These are phyloP conservation scores for Lydus trimaculatus DNA, from an alignment of 2,888 invertebrate species.

Conservation along the genomic window DNA sequence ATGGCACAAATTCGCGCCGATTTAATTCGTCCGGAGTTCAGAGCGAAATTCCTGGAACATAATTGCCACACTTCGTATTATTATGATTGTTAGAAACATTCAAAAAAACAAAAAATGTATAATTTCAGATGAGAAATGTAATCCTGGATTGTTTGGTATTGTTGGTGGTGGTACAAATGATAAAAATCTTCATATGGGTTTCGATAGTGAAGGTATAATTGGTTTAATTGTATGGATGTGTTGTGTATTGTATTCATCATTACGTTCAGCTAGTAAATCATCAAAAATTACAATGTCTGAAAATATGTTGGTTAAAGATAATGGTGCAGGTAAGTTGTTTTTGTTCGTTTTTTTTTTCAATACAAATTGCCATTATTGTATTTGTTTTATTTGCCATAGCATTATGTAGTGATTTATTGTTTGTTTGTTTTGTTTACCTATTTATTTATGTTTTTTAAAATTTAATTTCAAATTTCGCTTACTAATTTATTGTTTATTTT, in stretches of 20 bases:
- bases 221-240: slow-evolving; percentile 93
- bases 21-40: no score
- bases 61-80: no score
- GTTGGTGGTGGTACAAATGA: slow-evolving; percentile 51
- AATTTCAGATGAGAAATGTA: slow-evolving; percentile 72
- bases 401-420: slow-evolving; percentile 47
- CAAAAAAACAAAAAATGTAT: background rate
- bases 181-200: slow-evolving; percentile 63
- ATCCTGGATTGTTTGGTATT: slow-evolving; percentile 72
- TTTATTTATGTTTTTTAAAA: no score
- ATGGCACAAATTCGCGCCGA: no score
- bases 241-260: slow-evolving; percentile 95
- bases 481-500: slow-evolving; percentile 42
- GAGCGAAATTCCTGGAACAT: no score
- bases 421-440: slow-evolving; percentile 14
- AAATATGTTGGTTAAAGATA: slow-evolving; percentile 77
- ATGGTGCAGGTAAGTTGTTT: slow-evolving; percentile 67
- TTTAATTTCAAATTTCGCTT: background rate
- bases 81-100: no score
- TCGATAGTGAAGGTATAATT: slow-evolving; percentile 90
- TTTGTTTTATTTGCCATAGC: slow-evolving; percentile 41
- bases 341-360: slow-evolving; percentile 14
- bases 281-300: slow-evolving; percentile 91
- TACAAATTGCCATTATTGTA: slow-evolving; percentile 12
- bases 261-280: slow-evolving; percentile 92